Percentiles rank a stretch among this genome's conserved stretches.
Conservation (phyloP, 2,113 vertebrate species). For the Phoenicopterus ruber region DNA sequence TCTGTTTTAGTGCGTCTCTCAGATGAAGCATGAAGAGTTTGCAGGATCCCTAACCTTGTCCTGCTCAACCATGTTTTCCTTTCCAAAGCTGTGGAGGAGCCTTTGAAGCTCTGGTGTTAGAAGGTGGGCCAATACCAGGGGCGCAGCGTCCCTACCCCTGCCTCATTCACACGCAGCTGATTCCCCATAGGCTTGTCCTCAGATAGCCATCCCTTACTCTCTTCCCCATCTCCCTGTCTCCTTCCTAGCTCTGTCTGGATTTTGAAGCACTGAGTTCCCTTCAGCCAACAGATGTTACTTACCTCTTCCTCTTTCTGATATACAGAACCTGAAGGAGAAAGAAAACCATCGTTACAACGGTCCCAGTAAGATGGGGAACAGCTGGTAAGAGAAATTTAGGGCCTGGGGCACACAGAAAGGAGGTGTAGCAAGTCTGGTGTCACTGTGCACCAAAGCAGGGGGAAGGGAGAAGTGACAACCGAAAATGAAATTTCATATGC, state of each 20-base stretch:
- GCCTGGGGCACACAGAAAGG: neutral
- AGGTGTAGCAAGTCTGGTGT: neutral
- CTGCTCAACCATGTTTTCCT: neutral
- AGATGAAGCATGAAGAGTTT: neutral
- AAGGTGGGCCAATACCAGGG: neutral
- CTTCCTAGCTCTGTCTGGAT: neutral
- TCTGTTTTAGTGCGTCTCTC: neutral
- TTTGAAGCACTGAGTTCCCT: neutral
- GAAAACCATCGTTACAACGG: neutral
- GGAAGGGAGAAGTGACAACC: neutral
- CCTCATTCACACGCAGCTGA: neutral
- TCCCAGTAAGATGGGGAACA: neutral
- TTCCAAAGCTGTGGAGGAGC: neutral
- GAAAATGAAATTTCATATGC: neutral
- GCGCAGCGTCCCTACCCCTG: neutral
- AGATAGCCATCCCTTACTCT: neutral
- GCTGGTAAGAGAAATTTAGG: neutral
- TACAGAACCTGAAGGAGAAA: slow-evolving; percentile 87
- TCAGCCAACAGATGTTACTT: slow-evolving; percentile 40
- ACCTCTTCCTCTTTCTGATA: slow-evolving; percentile 96
- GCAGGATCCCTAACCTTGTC: neutral
- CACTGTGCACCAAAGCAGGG: neutral
- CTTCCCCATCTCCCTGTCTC: neutral
- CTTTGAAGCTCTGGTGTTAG: neutral
- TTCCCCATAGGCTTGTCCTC: neutral